Evolutionary conservation across 1,140 invertebrate species (phyloP).

Genomic region (Dreissena polymorpha): DNA sequence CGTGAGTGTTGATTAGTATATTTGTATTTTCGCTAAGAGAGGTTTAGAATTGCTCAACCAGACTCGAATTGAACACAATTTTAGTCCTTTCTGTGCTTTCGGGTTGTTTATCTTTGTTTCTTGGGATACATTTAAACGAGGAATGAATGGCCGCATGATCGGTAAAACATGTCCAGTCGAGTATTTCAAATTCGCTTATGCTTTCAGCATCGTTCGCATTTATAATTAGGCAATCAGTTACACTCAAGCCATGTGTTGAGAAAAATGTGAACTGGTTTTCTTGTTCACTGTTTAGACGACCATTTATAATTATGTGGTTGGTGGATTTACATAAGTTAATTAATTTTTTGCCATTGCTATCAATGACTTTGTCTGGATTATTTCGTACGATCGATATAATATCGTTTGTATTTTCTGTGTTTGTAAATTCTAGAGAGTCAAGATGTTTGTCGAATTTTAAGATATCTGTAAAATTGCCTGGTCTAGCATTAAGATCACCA

Average conservation of each 20-base stretch:
- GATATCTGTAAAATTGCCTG: conserved; percentile 4
- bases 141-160: conserved; percentile 7
- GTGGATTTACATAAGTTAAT: background rate
- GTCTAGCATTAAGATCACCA: conserved; percentile 16
- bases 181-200: background rate
- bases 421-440: background rate
- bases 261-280: background rate
- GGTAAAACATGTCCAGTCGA: conserved; percentile 7
- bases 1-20: background rate
- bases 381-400: background rate
- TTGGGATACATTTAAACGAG: background rate
- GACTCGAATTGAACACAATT: conserved; percentile 1
- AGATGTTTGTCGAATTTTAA: conserved; percentile 1
- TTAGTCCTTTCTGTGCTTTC: background rate
- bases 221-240: conserved; percentile 11
- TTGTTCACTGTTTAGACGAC: background rate
- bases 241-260: background rate
- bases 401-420: conserved; percentile 13
- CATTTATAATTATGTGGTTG: too few relatives aligned
- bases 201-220: conserved; percentile 5
- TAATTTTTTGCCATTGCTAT: conserved; percentile 23
- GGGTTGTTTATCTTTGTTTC: background rate
- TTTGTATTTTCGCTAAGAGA: background rate
- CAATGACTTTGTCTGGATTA: conserved; percentile 3
- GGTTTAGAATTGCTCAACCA: background rate